Conservation (phyloP, 2,113 vertebrate species). For the Tyrannus savana region DNA sequence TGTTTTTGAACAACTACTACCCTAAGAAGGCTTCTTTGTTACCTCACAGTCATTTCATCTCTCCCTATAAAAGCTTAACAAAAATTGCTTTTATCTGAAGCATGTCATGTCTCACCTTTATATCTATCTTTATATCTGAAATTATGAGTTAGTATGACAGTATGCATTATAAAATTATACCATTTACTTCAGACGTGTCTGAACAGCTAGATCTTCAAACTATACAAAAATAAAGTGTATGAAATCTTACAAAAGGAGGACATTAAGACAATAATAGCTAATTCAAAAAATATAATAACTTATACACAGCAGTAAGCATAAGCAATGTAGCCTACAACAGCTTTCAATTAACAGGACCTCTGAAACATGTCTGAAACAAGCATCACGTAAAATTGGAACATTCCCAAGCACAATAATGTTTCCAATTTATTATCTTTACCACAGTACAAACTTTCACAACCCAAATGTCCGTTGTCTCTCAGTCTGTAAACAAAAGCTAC, state of each 20-base stretch:
- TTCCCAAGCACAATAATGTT: conserved; percentile 72
- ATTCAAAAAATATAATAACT: conserved; percentile 61
- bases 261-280: conserved; percentile 65
- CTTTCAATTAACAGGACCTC: conserved; percentile 52
- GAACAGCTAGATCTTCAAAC: conserved; percentile 74
- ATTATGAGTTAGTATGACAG: conserved; percentile 70
- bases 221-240: conserved; percentile 79
- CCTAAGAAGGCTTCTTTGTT: conserved; percentile 15
- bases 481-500: conserved; percentile 80
- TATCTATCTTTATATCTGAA: conserved; percentile 22
- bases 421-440: conserved; percentile 88
- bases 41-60: neutral
- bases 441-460: conserved; percentile 91
- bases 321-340: conserved; percentile 41
- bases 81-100: conserved; percentile 23
- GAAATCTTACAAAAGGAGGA: conserved; percentile 69
- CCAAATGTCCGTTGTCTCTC: conserved; percentile 73
- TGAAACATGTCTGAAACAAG: conserved; percentile 47
- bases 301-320: conserved; percentile 64
- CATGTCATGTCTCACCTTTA: neutral
- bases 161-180: conserved; percentile 72
- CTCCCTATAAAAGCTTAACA: conserved; percentile 30
- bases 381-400: conserved; percentile 69
- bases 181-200: conserved; percentile 68
- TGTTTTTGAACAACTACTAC: neutral